These are phyloP conservation scores for Ladona fulva DNA, from an alignment of 1,140 invertebrate species.

Conservation along the genomic window DNA sequence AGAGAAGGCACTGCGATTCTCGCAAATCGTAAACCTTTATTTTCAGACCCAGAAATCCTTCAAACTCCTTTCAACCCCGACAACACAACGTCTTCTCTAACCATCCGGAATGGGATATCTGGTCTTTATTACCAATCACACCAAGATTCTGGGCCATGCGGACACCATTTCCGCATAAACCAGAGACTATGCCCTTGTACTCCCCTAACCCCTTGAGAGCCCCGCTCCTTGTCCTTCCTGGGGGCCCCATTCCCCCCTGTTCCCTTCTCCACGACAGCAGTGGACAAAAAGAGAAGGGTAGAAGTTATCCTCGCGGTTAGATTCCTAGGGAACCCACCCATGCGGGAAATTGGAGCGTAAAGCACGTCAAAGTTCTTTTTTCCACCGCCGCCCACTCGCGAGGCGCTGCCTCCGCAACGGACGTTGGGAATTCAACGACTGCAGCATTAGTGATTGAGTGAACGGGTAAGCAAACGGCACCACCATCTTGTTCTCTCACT, in stretches of 20 bases:
- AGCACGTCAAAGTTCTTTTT: not conserved
- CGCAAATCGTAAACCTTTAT: no score
- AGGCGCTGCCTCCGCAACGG: not conserved
- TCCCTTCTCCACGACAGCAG: not conserved
- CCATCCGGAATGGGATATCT: no score
- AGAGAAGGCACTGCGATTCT: no score
- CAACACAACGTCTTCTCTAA: no score
- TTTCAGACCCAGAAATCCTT: no score
- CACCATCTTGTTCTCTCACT: not conserved
- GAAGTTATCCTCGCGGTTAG: not conserved
- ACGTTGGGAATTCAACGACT: not conserved
- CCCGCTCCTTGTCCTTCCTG: not conserved
- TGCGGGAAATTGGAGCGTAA: constrained; percentile 7
- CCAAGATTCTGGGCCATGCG: no score
- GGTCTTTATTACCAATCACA: no score
- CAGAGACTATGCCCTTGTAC: no score
- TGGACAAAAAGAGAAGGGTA: not conserved
- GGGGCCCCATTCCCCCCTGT: not conserved
- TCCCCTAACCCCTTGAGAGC: no score
- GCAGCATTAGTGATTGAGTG: not conserved
- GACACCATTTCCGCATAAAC: no score
- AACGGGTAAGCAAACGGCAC: not conserved
- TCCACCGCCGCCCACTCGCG: not conserved
- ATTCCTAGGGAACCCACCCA: not conserved
- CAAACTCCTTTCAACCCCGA: no score